Evolutionary conservation across 2,888 invertebrate species (phyloP), one percentile per base, ranked within the genome.

Genomic region (Pharmacophagus antenor): DNA sequence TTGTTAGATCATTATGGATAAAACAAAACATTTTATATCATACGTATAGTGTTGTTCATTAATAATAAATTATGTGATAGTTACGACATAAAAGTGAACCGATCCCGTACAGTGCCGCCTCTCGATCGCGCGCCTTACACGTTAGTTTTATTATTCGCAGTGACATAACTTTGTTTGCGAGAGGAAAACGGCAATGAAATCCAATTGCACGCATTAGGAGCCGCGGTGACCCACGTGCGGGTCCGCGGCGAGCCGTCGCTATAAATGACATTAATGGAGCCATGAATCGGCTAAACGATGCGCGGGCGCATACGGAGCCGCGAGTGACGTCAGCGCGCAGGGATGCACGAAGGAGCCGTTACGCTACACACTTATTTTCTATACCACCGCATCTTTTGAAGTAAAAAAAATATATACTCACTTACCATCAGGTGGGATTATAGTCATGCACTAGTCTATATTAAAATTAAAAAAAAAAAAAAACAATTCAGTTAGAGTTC

Each of bases 181-280:
- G 74, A 87, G 88, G 89, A 82, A 87, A 87, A 87, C 84, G 84
- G 82, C 89, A 88, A 88, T 88, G 87, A 87, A 79, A 85, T 85
- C 74, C 88, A 88, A 87, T 88, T 88, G 88, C 77, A 80, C 74
- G 68, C 68, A 76, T 80, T 77, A 79, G 67, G 66, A 67, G 52
- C 48, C 22, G 56, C 54, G 58, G 71, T 77, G 78, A 81, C 86
- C 85, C 87, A 85, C 87, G 88, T 86, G 87, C 80, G 72, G 74
- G 72, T 67, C 69, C 69, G 73, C 73, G 69, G 67, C 73, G 70
- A 70, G 65, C 66, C 75, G 76, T 72, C 71, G 71, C 72, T 72
- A 75, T 79, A 82, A 85, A 79, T 84, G 84, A 85, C 85, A 77
- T 76, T 86, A 86, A 86, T 86, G 73, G 82, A 74, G 77, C 81